A percentile compares a stretch with the other conserved stretches of the same genome.
Conservation (phyloP, 1,140 invertebrate genomes). For the Acyrthosiphon pisum region DNA sequence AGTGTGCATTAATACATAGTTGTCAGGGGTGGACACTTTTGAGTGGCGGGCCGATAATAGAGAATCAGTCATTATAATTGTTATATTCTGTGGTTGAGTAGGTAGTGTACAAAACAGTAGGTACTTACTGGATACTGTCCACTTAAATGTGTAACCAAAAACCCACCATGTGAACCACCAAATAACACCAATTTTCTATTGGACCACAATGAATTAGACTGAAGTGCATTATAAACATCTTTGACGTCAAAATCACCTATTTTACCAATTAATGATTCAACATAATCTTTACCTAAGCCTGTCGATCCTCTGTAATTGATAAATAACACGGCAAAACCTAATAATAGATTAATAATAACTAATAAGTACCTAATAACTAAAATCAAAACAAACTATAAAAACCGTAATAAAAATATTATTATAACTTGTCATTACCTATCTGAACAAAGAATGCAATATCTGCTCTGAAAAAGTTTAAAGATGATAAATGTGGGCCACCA, state of each 20-base stretch:
- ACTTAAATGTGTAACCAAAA: conserved; percentile 83
- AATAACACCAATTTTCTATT: conserved; percentile 67
- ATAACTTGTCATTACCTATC: conserved; percentile 28
- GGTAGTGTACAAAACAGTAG: neutral
- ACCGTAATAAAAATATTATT: neutral
- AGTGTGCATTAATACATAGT: too few relatives aligned
- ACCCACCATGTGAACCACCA: conserved; percentile 93
- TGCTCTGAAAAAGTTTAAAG: conserved; percentile 69
- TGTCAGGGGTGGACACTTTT: too few relatives aligned
- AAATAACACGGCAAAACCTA: conserved; percentile 77
- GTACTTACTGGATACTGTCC: conserved; percentile 79
- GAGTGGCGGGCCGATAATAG: too few relatives aligned
- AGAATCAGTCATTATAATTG: too few relatives aligned
- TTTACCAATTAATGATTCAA: conserved; percentile 76
- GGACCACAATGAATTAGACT: conserved; percentile 68
- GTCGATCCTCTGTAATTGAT: conserved; percentile 89
- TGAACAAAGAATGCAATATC: conserved; percentile 67
- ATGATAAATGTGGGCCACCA: conserved; percentile 80
- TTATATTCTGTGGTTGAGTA: neutral
- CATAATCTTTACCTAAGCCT: conserved; percentile 78
- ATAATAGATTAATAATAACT: neutral
- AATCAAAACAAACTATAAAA: neutral
- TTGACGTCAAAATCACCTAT: conserved; percentile 81
- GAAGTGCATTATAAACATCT: conserved; percentile 74
- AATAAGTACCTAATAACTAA: neutral